Evolutionary conservation across 1,140 invertebrate genomes (phyloP), one percentile per base, ranked within the genome.

Genomic region (Orussus abietinus): DNA sequence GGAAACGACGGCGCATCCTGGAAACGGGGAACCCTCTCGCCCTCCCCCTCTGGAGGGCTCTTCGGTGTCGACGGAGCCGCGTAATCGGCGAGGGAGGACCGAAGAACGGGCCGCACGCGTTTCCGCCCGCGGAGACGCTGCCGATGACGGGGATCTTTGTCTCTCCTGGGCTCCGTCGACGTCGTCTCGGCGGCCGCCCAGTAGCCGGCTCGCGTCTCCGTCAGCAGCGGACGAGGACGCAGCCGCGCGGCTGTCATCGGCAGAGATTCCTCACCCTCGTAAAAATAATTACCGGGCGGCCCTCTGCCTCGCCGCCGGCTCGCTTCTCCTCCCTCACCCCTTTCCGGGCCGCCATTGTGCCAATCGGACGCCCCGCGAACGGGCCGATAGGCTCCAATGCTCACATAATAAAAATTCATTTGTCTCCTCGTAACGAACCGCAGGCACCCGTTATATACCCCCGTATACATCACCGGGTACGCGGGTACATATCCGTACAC

Each of bases 241-340:
- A 46, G 42, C 45, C 47, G 49, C 46, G 53, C 42, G 47, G 46
- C 67, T 70, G 66, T 70, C 67, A 70, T 42, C 53, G 50, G 42
- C 67, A 68, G 67, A 36, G 39, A 51, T 48, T 62, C 62, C 63
- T 64, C 62, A 58, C 57, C 63, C 64, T 57, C 55, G 56, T 55
- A 66, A 70, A 69, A 70, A 69, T 70, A 70, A 70, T 69, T 70
- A 69, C 62, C 58, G 53, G 53, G 53, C n/a, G 49, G 22, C 40
- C 32, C 34, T 38, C 22, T 14, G 41, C 19, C 21, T 41, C 33
- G 21, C 34, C 31, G 10, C 9, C 5, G 13, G 10, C 9, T 9
- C 31, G 31, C 13, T 14, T 33, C 31, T 33, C 31, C 12, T 6
- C 30, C 30, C 38, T 21, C 40, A 19, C 40, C 19, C 33, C 43